These are phyloP conservation scores for Abrostola tripartita DNA, from an alignment of 2,888 invertebrate genomes.

Conservation along the genomic window DNA sequence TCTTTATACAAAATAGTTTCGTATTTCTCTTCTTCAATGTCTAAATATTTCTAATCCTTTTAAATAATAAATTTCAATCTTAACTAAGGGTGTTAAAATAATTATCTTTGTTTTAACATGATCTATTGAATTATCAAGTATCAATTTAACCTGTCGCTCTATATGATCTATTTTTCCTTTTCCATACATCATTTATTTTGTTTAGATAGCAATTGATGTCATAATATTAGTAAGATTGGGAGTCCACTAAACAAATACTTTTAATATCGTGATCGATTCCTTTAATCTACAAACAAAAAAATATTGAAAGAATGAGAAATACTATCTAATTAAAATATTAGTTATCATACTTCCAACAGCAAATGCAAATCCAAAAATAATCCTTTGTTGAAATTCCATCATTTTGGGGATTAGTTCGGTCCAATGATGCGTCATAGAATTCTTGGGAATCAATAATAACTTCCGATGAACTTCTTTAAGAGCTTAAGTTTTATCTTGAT, in stretches of 20 bases:
- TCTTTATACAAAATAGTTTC: too few species aligned
- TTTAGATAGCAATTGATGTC: conserved; percentile 38
- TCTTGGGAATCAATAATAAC: not conserved
- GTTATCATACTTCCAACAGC: too few species aligned
- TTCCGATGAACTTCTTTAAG: not conserved
- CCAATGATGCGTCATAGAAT: conserved; percentile 1
- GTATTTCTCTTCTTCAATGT: too few species aligned
- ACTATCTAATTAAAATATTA: too few species aligned
- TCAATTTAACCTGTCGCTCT: conserved; percentile 19
- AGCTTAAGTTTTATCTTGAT: not conserved
- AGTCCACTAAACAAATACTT: not conserved
- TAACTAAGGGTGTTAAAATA: not conserved
- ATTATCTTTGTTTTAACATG: conserved; percentile 28
- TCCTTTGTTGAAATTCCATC: too few species aligned
- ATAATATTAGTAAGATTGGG: conserved; percentile 34
- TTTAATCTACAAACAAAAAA: too few species aligned
- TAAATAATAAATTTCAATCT: too few species aligned
- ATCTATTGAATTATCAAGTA: conserved; percentile 13
- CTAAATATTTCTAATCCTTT: too few species aligned
- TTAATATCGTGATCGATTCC: too few species aligned
- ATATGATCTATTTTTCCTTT: conserved; percentile 17
- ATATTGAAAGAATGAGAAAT: too few species aligned
- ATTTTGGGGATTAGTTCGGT: not conserved
- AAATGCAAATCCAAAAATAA: too few species aligned
- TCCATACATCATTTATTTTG: conserved; percentile 34